A percentile compares a stretch with the other conserved stretches of the same genome.
Conservation (phyloP, 2,888 invertebrate species). For the Coecobrya sp. region DNA sequence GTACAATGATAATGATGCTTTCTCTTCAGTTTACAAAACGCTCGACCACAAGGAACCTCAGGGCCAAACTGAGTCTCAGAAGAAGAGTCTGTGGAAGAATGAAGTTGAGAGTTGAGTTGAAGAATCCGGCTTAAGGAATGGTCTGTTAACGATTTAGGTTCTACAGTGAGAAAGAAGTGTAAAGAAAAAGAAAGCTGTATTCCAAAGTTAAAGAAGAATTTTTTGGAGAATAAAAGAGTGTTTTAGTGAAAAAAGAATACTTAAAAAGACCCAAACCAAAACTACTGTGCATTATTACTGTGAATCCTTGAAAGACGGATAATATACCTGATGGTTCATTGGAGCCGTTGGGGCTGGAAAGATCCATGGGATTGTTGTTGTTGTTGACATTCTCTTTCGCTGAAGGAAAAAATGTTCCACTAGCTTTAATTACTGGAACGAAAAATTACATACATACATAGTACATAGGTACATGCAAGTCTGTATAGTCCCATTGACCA, state of each 20-base stretch:
- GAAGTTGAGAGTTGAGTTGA: conserved; percentile 85
- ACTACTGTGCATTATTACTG: not conserved
- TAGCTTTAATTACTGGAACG: conserved; percentile 95
- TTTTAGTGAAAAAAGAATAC: conserved; percentile 49
- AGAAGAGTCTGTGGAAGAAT: conserved; percentile 84
- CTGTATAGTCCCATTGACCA: not conserved
- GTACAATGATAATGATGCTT: conserved; percentile 94
- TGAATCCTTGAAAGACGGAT: not conserved
- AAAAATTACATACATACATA: not conserved
- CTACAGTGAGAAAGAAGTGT: conserved; percentile 79
- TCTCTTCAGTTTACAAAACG: conserved; percentile 94
- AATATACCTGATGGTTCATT: conserved; percentile 56
- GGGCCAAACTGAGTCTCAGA: conserved; percentile 89
- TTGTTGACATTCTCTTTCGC: conserved; percentile 84
- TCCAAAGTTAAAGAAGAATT: conserved; percentile 64
- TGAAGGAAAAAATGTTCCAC: conserved; percentile 96
- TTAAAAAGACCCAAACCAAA: conserved; percentile 25
- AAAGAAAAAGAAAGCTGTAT: conserved; percentile 4
- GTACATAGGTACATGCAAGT: too few species aligned
- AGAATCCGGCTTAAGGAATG: conserved; percentile 86
- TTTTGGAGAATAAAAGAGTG: conserved; percentile 11
- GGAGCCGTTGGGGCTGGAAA: conserved; percentile 85
- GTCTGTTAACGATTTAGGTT: conserved; percentile 86
- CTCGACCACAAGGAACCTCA: conserved; percentile 91
- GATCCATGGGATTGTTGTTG: conserved; percentile 85